These are phyloP conservation scores for Falco columbarius DNA, from an alignment of 2,797 vertebrate species.

Conservation along the genomic window DNA sequence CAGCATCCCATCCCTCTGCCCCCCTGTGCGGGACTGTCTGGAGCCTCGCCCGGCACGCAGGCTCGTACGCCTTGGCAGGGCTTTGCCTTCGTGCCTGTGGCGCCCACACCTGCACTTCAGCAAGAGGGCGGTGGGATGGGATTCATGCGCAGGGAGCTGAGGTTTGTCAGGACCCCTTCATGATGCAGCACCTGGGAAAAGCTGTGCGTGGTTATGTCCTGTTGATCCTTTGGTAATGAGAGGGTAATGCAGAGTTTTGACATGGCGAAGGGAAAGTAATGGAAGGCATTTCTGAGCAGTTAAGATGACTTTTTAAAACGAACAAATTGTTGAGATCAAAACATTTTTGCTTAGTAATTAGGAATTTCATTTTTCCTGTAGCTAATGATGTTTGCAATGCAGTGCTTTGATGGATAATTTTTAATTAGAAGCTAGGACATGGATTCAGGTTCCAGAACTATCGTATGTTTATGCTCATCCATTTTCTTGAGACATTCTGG, in stretches of 20 bases:
- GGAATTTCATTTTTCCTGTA: background rate
- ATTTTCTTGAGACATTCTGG: background rate
- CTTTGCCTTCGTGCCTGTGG: fast-evolving
- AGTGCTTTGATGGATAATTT: background rate
- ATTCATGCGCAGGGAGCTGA: fast-evolving
- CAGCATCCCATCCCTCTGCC: background rate
- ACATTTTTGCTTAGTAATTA: background rate
- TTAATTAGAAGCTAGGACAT: background rate
- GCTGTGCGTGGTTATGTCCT: fast-evolving
- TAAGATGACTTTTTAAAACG: background rate
- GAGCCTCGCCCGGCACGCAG: background rate
- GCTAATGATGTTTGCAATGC: background rate
- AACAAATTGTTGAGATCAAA: background rate
- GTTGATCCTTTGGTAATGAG: fast-evolving
- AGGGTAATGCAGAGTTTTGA: background rate
- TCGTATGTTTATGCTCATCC: background rate
- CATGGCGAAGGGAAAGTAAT: background rate
- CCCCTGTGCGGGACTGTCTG: background rate
- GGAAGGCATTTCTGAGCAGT: fast-evolving
- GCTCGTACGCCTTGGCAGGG: background rate
- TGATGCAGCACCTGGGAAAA: fast-evolving
- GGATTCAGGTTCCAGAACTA: background rate
- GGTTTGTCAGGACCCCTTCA: background rate
- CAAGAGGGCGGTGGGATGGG: fast-evolving
- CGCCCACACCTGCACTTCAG: background rate